phyloP scores from a whole-genome alignment of 2,113 vertebrate species.

The Chaetops frenatus region DNA sequence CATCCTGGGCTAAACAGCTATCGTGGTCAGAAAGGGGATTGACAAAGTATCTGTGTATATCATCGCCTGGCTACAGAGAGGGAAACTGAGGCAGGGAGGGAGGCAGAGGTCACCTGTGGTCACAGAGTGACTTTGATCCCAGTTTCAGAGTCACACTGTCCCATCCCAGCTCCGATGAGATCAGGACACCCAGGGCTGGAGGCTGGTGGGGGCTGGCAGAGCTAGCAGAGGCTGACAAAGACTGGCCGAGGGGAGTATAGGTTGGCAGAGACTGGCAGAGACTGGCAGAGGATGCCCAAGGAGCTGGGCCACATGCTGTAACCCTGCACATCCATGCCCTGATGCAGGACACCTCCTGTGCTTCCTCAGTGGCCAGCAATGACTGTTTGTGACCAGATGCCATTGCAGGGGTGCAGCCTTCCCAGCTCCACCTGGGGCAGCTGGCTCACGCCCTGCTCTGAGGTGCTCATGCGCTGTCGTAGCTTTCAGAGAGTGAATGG shows the following conservation, averaged over 20 bases:
- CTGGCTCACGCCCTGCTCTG: not conserved
- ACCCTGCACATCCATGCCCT: not conserved
- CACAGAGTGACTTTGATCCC: not conserved
- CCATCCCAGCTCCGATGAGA: fast-evolving
- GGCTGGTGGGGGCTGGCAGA: not conserved
- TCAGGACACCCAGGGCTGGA: fast-evolving
- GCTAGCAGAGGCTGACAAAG: not conserved
- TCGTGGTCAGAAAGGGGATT: not conserved
- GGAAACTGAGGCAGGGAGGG: not conserved
- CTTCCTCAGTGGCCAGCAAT: fast-evolving
- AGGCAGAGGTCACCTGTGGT: not conserved
- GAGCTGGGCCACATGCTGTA: not conserved
- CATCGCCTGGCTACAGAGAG: not conserved
- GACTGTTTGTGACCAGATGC: not conserved
- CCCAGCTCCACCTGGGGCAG: not conserved
- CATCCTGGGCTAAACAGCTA: too few relatives aligned
- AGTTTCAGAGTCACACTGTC: not conserved
- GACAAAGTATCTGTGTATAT: not conserved
- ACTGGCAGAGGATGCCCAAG: not conserved
- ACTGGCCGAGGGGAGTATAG: not conserved
- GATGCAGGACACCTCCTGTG: fast-evolving
- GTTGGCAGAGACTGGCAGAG: not conserved
- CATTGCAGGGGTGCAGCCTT: fast-evolving
- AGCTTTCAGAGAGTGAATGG: not conserved
- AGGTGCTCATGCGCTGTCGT: not conserved